Base-by-base conservation (phyloP, 2,113 vertebrate genomes). In the Stegastes partitus region DNA sequence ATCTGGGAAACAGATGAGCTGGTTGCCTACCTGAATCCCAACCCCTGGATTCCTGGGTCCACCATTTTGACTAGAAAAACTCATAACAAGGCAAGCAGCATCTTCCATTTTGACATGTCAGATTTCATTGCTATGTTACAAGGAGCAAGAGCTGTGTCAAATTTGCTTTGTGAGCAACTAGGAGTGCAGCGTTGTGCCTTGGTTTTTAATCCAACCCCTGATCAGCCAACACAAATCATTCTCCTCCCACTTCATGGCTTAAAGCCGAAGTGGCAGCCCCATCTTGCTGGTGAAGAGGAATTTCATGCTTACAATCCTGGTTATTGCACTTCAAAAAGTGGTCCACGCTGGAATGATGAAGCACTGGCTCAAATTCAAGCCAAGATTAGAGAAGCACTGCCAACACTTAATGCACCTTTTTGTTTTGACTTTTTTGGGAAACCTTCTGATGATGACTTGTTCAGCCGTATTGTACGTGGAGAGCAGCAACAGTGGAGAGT, bases 1-100 rank as follows among this genome's bases (percentile, higher is more conserved):
- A 93, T 95, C 77, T 95, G 95, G 94, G 94, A 95, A 88, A 93
- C 89, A 15, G 86, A 94, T 61, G 91, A 94, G 54, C 82, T 95
- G 18, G 88, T 95, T 56, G 94, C 94, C 23, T 91, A 93, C 73
- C 76, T 95, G 22, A 83, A 94, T 77, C 73, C 91, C 31, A 88
- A 88, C 2, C 95, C 95, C 12, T 95, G 94, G 93, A 95, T 83
- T 7, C 87, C 92, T 21, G 95, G 94, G 34, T 86, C 93, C 56
- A 93, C 93, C 3, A 85, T 95, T 77, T 77, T 95, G 34, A 94
- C 89, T 0, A 86, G 83, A 76, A 95, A 94, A 68, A 73, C 79
- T 50, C 79, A 90, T 0, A 92, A 81, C 19, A 93, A 93, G 3
- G 71, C 82, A 54, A 81, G 50, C 15, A 93, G 93, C 77, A 92